phyloP scores from a whole-genome alignment of 2,888 invertebrate genomes.

The Eupithecia dodoneata region DNA sequence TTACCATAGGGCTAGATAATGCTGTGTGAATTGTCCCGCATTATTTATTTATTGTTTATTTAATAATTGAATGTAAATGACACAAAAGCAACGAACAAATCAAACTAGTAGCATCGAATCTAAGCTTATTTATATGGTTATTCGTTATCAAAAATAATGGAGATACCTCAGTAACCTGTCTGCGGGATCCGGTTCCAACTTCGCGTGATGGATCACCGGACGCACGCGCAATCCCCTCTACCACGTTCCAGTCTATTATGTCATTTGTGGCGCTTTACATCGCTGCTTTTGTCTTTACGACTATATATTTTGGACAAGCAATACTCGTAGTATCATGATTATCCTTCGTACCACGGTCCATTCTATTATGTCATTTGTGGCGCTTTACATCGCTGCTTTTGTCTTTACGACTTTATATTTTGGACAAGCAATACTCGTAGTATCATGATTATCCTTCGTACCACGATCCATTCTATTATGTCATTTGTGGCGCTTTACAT shows the following conservation, averaged over 20 bases:
- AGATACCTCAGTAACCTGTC: slow-evolving; percentile 68
- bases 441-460: background rate
- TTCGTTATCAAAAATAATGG: slow-evolving; percentile 60
- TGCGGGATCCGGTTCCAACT: slow-evolving; percentile 74
- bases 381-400: slow-evolving; percentile 8
- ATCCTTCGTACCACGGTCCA: slow-evolving; percentile 46
- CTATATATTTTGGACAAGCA: background rate
- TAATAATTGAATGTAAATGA: background rate
- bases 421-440: background rate
- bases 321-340: background rate
- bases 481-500: background rate
- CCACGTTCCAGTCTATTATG: slow-evolving; percentile 43
- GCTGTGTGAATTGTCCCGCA: no score
- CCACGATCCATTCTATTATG: background rate
- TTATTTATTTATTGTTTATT: no score
- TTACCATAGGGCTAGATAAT: no score
- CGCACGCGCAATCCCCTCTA: slow-evolving; percentile 63
- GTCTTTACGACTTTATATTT: background rate
- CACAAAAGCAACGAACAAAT: background rate
- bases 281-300: background rate
- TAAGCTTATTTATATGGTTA: slow-evolving; percentile 43
- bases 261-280: slow-evolving; percentile 8
- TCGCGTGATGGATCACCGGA: slow-evolving; percentile 80
- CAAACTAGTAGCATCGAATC: slow-evolving; percentile 31
- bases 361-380: slow-evolving; percentile 27